Conservation (phyloP, 2,888 invertebrate species). For the Sclerodermus sp. region DNA sequence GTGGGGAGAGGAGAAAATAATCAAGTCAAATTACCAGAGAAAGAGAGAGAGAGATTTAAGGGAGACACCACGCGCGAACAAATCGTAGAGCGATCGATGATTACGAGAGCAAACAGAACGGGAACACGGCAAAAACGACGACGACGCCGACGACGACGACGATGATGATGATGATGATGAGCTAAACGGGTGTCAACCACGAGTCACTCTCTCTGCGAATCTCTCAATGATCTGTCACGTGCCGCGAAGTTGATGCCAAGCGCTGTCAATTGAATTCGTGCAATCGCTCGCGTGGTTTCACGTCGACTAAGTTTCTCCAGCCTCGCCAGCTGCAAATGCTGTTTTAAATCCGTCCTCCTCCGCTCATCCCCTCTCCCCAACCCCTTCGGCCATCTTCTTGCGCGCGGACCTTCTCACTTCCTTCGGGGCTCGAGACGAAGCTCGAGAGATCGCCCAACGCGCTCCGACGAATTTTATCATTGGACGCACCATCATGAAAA, state of each 20-base stretch:
- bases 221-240: slow-evolving; percentile 31
- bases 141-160: too few relatives aligned
- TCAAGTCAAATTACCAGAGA: not conserved
- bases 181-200: too few relatives aligned
- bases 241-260: slow-evolving; percentile 19
- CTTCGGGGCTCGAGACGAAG: too few relatives aligned
- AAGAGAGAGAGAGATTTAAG: not conserved
- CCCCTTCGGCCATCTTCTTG: slow-evolving; percentile 1
- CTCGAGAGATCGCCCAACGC: too few relatives aligned
- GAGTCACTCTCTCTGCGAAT: slow-evolving; percentile 6
- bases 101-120: too few relatives aligned
- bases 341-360: slow-evolving; percentile 22
- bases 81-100: slow-evolving; percentile 1
- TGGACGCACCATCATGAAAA: too few relatives aligned
- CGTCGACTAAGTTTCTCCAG: slow-evolving; percentile 20
- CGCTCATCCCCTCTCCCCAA: too few relatives aligned
- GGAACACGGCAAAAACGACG: too few relatives aligned
- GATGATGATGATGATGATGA: too few relatives aligned
- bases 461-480: too few relatives aligned
- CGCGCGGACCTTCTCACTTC: not conserved
- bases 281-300: slow-evolving; percentile 19
- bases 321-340: slow-evolving; percentile 17
- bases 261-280: slow-evolving; percentile 19
- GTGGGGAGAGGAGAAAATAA: too few relatives aligned
- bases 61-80: slow-evolving; percentile 3